Evolutionary conservation across 30 jellyfish, hydroid and myxozoan genomes (phyloP), one percentile per base, ranked within the genome.

Genomic region (Turritopsis rubra): DNA sequence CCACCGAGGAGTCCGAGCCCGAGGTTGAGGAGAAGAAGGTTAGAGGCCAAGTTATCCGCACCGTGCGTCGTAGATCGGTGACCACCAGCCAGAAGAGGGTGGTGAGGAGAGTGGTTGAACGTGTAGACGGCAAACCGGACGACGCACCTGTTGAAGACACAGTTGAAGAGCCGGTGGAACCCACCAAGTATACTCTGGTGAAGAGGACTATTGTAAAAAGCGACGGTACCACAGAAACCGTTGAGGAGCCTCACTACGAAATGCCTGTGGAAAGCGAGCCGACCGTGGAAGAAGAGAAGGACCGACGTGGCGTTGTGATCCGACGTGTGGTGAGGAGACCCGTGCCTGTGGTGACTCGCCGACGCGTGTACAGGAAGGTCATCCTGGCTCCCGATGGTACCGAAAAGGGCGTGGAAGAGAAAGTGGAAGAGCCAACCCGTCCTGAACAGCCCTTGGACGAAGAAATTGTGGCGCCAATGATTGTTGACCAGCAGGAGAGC

Each of bases 211-310:
- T 88, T 13, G 52, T 83, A 13, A 81, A 52, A 29, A 78, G 81
- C 18, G 88, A 81, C 88, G 88, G 88, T 23, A 81, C 85, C 60
- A 27, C 88, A 16, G 88, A 81, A 26, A 81, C 88, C 16, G 60
- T 65, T n/a, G 88, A 81, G 85, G 88, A 81, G 84, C 97, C 97
- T 17, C 90, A 83, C 23, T 91, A 91, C 72, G 94, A 86, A 66
- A 18, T 91, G 91, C 96, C 96, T 0, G 92, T 31, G 28, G 88
- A 72, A 25, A 84, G 92, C 29, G 72, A 68, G 66, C 91, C 87
- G 31, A n/a, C 90, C 1, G 90, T 87, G 19, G 96, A 91, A 30
- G 97, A 86, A 52, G 90, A 70, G 65, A 83, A 70, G 73, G 94
- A 91, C 72, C 79, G 71, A 29, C 85, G 73, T 13, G 97, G 96